A percentile compares a stretch with the other conserved stretches of the same genome.
Evolutionary conservation across 2,113 vertebrate species (phyloP).

Genomic region (Protobothrops mucrosquamatus): DNA sequence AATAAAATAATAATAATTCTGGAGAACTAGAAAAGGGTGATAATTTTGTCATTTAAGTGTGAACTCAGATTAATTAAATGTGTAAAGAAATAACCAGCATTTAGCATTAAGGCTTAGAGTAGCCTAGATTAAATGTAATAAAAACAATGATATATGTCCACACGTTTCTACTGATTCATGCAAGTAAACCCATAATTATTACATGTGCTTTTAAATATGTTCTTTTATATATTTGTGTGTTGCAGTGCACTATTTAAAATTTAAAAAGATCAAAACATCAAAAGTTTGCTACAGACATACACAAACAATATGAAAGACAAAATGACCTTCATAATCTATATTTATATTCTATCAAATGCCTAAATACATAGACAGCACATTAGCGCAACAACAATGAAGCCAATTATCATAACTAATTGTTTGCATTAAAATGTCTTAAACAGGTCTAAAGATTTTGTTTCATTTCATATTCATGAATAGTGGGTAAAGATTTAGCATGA

Average conservation of each 20-base stretch:
- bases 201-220: constrained; percentile 35
- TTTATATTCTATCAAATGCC: constrained; percentile 14
- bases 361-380: constrained; percentile 27
- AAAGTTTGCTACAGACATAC: constrained; percentile 36
- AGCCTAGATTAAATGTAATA: background rate
- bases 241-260: background rate
- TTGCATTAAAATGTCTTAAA: background rate
- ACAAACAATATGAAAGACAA: constrained; percentile 37
- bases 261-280: constrained; percentile 26
- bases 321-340: constrained; percentile 22
- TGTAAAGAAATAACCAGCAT: background rate
- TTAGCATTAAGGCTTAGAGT: background rate
- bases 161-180: background rate
- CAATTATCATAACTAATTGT: background rate
- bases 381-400: constrained; percentile 16
- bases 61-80: background rate
- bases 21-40: background rate
- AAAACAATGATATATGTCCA: background rate
- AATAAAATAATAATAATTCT: background rate
- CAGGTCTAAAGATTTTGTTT: background rate
- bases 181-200: constrained; percentile 22
- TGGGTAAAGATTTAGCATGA: background rate
- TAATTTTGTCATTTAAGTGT: background rate
- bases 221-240: constrained; percentile 25
- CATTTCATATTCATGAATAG: background rate